Evolutionary conservation across 92 coral and sea anemone genomes (phyloP), one percentile per base, ranked within the genome.

Genomic region (Siderastrea radians): DNA sequence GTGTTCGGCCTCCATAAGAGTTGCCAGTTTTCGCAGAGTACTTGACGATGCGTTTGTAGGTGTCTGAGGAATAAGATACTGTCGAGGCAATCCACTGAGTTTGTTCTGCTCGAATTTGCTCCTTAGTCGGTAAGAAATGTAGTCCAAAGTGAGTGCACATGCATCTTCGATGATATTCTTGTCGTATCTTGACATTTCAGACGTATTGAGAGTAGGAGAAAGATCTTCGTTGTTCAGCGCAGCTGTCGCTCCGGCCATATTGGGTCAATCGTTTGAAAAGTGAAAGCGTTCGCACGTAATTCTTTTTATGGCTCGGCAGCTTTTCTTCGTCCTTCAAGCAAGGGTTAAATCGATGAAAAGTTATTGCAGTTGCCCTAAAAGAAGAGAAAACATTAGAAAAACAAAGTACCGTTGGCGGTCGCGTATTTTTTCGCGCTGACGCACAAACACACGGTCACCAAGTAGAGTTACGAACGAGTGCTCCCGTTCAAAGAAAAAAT

Each of bases 201-300:
- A 86, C 72, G 93, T 95, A 64, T 91, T 94, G 88, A 91, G 90
- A 70, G 92, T 86, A 76, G 92, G 90, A 86, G 95, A 91, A 86
- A 91, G 82, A 75, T 92, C 96, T 70, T 95, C 93, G 82, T 69
- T 82, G 84, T 92, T 88, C 85, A 93, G 80, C 71, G 98, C 98
- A 95, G 98, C 98, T 95, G 98, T 95, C 83, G 96, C 98, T 83
- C 98, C 98, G 95, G 96, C 96, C 98, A 95, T 95, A 69, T 91
- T 91, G 81, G 76, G 75, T 82, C 51, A 64, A 60, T 77, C 50
- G 75, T 70, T n/a, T 51, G 61, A 59, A 13, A 70, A 86, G 70
- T 68, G 78, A 68, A 70, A 72, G 85, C 59, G 64, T 68, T 69
- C 53, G 78, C 72, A 70, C 52, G 62, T 19, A 70, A 73, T n/a